phyloP scores from a whole-genome alignment of 1,140 invertebrate species.

The Pygmarrhopalites habei region DNA sequence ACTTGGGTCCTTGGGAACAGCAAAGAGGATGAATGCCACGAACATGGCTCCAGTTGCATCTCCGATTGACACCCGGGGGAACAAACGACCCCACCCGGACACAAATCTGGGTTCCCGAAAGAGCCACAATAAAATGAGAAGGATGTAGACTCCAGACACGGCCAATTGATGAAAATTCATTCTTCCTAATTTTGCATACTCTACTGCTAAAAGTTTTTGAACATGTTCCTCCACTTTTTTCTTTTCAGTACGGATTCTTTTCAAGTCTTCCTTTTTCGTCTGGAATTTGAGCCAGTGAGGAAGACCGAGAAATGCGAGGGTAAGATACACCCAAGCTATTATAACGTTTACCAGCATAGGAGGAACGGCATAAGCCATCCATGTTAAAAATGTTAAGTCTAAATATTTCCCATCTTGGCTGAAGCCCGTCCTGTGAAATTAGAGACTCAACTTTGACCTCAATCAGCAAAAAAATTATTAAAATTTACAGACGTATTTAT shows the following conservation, averaged over 20 bases:
- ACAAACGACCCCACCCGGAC: conserved; percentile 64
- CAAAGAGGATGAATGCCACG: conserved; percentile 69
- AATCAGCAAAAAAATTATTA: no score
- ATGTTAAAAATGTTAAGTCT: conserved; percentile 55
- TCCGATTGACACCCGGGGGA: conserved; percentile 48
- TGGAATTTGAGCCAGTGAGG: conserved; percentile 21
- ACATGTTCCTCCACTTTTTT: conserved; percentile 40
- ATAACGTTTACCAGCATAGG: neutral
- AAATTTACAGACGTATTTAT: no score
- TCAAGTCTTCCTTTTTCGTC: conserved; percentile 10
- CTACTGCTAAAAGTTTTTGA: conserved; percentile 51
- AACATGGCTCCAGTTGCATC: conserved; percentile 60
- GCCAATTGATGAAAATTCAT: conserved; percentile 71
- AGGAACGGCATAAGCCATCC: conserved; percentile 57
- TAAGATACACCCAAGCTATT: conserved; percentile 48
- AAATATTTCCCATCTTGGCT: conserved; percentile 33
- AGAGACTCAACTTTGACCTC: no score
- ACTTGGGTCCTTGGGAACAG: conserved; percentile 63
- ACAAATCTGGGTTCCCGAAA: conserved; percentile 78
- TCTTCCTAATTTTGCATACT: conserved; percentile 68
- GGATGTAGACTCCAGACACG: conserved; percentile 66
- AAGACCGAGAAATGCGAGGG: conserved; percentile 61
- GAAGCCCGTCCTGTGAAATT: no score
- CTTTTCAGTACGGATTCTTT: neutral
- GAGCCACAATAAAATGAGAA: conserved; percentile 77